Percentiles rank a stretch among this genome's conserved stretches.
Conservation (phyloP, 2,797 vertebrate species). For the Anguilla anguilla region DNA sequence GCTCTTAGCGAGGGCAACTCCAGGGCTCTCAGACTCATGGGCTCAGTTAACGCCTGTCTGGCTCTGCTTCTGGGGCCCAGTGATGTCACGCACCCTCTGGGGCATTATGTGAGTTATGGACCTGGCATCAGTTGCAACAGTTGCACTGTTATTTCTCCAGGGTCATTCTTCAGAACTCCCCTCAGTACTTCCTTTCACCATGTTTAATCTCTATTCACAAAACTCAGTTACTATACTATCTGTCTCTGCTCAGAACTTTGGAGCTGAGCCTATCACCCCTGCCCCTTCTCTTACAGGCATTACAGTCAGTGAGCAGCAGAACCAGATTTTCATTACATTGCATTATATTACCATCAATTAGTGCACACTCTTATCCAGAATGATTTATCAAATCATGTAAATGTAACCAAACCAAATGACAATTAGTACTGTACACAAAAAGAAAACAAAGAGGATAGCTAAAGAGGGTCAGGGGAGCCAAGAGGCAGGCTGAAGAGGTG, state of each 20-base stretch:
- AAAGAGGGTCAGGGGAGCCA: no score
- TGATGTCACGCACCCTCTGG: background rate
- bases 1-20: background rate
- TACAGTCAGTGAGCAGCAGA: background rate
- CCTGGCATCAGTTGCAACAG: background rate
- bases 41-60: background rate
- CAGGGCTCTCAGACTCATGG: background rate
- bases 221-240: background rate
- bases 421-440: no score
- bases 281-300: background rate
- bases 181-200: background rate
- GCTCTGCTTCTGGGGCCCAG: no score
- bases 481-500: no score
- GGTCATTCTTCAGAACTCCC: background rate
- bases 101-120: background rate
- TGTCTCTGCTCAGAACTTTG: background rate
- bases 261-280: background rate
- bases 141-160: background rate
- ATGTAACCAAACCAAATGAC: no score
- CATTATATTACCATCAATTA: no score
- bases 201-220: background rate
- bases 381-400: no score
- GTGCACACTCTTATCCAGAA: no score
- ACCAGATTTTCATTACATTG: background rate
- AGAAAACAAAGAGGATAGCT: no score